phyloP scores from a whole-genome alignment of 2,113 vertebrate genomes.

The Meriones unguiculatus region DNA sequence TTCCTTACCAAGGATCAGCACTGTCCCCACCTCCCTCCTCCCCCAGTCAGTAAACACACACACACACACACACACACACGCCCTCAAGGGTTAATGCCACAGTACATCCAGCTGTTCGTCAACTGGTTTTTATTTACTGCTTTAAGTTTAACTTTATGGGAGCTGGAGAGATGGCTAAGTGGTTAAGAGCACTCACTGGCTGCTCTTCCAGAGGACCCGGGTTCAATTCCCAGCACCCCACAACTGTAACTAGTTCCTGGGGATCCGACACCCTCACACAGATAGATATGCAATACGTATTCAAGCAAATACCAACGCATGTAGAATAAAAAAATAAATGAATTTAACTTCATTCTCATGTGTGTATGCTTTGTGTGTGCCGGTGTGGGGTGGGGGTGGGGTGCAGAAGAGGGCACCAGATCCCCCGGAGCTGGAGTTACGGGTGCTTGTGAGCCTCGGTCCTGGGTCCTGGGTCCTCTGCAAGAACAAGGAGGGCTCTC shows the following conservation, averaged over 20 bases:
- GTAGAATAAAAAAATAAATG: background rate
- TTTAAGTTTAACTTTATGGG: background rate
- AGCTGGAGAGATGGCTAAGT: background rate
- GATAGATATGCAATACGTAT: background rate
- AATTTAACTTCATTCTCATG: background rate
- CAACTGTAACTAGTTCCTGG: background rate
- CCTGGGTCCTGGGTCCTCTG: background rate
- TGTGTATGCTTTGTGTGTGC: background rate
- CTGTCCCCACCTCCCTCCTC: too few relatives aligned
- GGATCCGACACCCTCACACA: background rate
- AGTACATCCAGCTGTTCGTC: background rate
- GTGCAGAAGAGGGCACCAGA: background rate
- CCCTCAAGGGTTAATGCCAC: background rate
- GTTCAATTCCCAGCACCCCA: background rate
- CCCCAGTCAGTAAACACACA: background rate
- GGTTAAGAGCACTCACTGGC: background rate
- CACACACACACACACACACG: background rate
- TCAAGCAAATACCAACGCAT: background rate
- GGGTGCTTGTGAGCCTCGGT: background rate
- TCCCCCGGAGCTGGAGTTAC: background rate
- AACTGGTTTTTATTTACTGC: background rate
- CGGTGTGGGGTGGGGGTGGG: background rate
- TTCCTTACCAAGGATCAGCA: background rate
- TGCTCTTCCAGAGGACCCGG: background rate
- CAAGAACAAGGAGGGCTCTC: too few relatives aligned